These are phyloP conservation scores for Calycopis cecrops DNA, from an alignment of 1,140 invertebrate genomes.

Conservation along the genomic window DNA sequence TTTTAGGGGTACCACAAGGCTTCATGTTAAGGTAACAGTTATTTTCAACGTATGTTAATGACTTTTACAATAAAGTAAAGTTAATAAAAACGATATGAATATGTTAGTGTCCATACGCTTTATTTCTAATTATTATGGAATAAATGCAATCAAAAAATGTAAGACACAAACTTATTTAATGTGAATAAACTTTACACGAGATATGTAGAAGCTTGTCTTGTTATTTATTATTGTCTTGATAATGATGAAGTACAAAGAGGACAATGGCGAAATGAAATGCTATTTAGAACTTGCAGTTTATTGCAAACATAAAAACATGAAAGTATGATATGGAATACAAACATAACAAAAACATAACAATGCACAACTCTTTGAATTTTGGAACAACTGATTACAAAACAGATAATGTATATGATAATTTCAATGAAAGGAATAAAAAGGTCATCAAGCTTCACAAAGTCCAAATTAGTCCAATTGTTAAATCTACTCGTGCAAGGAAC, in stretches of 20 bases:
- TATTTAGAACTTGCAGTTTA: constrained; percentile 28
- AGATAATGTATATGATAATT: too few relatives aligned
- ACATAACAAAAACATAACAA: constrained; percentile 18
- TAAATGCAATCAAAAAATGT: too few relatives aligned
- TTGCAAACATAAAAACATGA: constrained; percentile 19
- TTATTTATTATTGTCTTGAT: neutral
- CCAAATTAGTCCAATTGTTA: neutral
- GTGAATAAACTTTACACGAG: too few relatives aligned
- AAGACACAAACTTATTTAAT: too few relatives aligned
- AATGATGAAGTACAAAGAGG: constrained; percentile 3
- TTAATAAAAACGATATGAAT: too few relatives aligned
- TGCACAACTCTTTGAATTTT: neutral
- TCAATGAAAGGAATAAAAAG: too few relatives aligned
- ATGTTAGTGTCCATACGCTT: too few relatives aligned
- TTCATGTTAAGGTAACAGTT: neutral
- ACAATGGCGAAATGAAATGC: constrained; percentile 30
- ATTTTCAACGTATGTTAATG: too few relatives aligned
- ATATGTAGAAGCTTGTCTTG: too few relatives aligned
- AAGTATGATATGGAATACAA: constrained; percentile 18
- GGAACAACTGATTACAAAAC: neutral
- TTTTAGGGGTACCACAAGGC: neutral
- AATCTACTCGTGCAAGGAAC: constrained; percentile 22
- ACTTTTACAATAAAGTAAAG: neutral
- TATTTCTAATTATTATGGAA: too few relatives aligned
- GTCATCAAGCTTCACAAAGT: neutral